These are phyloP conservation scores for Luidia sarsii DNA, from an alignment of 53 echinoderm and acorn worm species.

Conservation along the genomic window DNA sequence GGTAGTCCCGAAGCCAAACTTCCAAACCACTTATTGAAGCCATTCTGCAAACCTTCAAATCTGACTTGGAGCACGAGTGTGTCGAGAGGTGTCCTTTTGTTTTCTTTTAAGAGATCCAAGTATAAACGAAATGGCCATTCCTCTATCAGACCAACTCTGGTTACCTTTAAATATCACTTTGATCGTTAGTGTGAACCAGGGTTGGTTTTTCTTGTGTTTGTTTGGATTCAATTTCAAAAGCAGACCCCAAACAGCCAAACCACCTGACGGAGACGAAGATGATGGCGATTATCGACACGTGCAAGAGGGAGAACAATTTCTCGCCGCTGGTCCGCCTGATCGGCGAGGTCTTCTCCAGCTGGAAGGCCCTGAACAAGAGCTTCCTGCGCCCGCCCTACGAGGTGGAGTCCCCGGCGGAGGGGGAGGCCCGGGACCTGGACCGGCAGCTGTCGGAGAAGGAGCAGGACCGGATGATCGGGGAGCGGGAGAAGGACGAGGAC, in stretches of 20 bases:
- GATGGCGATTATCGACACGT: constrained; percentile 64
- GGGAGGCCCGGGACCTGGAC: constrained; percentile 61
- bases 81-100: too few species aligned
- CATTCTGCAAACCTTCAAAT: too few species aligned
- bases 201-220: too few species aligned
- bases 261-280: constrained; percentile 79
- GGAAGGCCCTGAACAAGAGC: constrained; percentile 87
- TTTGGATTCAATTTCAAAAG: too few species aligned
- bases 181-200: too few species aligned
- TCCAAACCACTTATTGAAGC: too few species aligned
- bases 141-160: too few species aligned
- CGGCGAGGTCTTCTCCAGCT: constrained; percentile 87
- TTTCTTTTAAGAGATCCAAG: too few species aligned
- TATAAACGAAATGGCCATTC: too few species aligned
- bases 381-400: constrained; percentile 66
- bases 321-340: constrained; percentile 88
- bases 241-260: constrained; percentile 67
- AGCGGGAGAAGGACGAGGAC: constrained; percentile 77
- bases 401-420: constrained; percentile 41
- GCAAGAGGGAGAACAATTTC: constrained; percentile 66
- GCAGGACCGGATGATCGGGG: constrained; percentile 54
- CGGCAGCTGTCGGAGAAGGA: constrained; percentile 57
- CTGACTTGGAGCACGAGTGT: too few species aligned
- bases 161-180: too few species aligned
- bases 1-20: too few species aligned